Conservation (phyloP, 2,888 invertebrate species). For the Heteromyza rotundicornis region DNA sequence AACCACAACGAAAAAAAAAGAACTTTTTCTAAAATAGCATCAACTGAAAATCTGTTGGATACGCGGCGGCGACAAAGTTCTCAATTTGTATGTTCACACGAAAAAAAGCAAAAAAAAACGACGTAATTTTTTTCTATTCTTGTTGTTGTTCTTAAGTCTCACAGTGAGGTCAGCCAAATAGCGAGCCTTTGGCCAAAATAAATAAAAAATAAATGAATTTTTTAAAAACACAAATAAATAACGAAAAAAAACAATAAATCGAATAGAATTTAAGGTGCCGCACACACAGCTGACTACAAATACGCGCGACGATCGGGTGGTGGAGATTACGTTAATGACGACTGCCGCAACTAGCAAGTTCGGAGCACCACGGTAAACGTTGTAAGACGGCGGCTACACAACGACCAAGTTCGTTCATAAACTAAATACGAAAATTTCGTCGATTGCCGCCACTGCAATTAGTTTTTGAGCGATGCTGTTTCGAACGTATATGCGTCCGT, state of each 20-base stretch:
- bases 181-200: background rate
- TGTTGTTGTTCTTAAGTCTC: background rate
- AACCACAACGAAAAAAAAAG: background rate
- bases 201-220: background rate
- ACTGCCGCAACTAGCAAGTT: no score
- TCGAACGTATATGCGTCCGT: no score
- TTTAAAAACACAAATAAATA: background rate
- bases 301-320: no score
- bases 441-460: no score
- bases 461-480: no score
- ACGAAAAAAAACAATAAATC: background rate
- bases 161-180: background rate
- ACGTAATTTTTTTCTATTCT: background rate
- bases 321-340: no score
- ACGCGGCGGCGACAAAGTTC: background rate
- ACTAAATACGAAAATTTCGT: no score
- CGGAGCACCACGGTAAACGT: no score
- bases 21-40: constrained; percentile 19
- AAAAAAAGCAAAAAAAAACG: background rate
- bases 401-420: no score
- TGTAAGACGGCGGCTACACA: no score
- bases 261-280: no score
- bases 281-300: no score
- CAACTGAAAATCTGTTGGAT: constrained; percentile 13
- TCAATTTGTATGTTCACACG: background rate